Evolutionary conservation across 2,113 vertebrate genomes (phyloP).

Genomic region (Colinus virginianus): DNA sequence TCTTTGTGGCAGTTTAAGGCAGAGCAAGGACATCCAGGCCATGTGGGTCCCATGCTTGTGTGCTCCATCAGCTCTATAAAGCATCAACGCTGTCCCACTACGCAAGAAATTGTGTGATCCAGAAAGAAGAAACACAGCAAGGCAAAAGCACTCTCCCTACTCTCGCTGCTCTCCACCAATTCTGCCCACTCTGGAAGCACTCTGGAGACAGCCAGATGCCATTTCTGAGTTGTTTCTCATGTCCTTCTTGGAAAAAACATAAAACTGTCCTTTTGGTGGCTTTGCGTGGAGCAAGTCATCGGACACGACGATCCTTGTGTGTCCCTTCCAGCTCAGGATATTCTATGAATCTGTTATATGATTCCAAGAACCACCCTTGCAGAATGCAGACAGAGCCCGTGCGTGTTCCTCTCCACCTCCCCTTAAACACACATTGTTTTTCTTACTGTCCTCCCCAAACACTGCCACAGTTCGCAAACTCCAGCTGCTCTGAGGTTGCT

Average conservation of each 20-base stretch:
- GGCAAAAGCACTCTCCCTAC: not conserved
- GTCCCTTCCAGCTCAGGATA: not conserved
- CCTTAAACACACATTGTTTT: not conserved
- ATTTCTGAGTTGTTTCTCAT: not conserved
- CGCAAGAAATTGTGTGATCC: not conserved
- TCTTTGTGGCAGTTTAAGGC: too few species aligned
- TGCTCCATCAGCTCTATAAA: not conserved
- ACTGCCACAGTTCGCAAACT: fast-evolving
- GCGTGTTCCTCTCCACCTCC: not conserved
- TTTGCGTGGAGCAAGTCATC: not conserved
- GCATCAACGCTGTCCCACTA: not conserved
- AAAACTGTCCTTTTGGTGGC: not conserved
- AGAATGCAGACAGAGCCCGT: not conserved
- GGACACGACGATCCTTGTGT: not conserved
- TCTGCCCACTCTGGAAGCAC: not conserved
- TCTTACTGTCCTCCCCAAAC: not conserved
- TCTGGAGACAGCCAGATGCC: not conserved
- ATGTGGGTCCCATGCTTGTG: not conserved
- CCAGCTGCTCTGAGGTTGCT: not conserved
- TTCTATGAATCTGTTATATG: not conserved
- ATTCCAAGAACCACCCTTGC: not conserved
- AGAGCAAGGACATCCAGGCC: not conserved
- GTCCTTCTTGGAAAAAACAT: not conserved
- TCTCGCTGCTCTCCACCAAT: too few species aligned
- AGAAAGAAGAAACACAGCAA: not conserved